Base-by-base conservation (phyloP, 2,888 invertebrate species). In the Drosophila picticornis region DNA sequence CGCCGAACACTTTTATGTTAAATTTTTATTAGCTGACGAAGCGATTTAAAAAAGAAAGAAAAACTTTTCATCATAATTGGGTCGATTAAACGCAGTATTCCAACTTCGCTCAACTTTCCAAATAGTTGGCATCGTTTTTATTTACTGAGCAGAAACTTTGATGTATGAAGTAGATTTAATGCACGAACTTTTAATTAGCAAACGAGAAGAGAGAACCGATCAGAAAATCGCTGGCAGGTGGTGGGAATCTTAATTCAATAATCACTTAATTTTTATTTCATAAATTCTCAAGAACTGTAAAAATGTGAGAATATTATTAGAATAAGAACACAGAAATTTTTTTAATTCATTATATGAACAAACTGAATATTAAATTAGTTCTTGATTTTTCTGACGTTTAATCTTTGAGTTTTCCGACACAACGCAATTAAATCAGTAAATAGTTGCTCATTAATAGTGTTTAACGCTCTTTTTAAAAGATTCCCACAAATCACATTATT, bases 41-140 rank as follows among this genome's bases (percentile, higher is more conserved):
- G 77, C 80, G 19, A 71, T 48, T 52, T 11, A 31, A 57, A 11
- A 40, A 43, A 25, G n/a, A 29, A 58, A 38, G 19, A 32, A 46
- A 38, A 79, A 84, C 62, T 81, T 77, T 66, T 50, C 81, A 57
- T 72, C 71, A 84, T 88, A 85, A 85, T 87, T 87, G 84, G 88
- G 72, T 87, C 78, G 88, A 84, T 89, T 87, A 87, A 89, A 81
- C 73, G 66, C 70, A 70, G 57, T 68, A 66, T 76, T 72, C 43
- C 50, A 80, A 79, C 62, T 80, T 79, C 63, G 60, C 40, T 9
- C 29, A 82, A 89, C 62, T 85, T 77, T 57, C 50, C 76, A 82
- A 84, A 89, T 89, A 89, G 88, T 85, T 87, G 53, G 67, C 77
- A 71, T 66, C 62, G 75, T 69, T 84, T 75, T 89, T 86, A 87